phyloP scores from a whole-genome alignment of 2,113 vertebrate genomes.

The Reinhardtius hippoglossoides region DNA sequence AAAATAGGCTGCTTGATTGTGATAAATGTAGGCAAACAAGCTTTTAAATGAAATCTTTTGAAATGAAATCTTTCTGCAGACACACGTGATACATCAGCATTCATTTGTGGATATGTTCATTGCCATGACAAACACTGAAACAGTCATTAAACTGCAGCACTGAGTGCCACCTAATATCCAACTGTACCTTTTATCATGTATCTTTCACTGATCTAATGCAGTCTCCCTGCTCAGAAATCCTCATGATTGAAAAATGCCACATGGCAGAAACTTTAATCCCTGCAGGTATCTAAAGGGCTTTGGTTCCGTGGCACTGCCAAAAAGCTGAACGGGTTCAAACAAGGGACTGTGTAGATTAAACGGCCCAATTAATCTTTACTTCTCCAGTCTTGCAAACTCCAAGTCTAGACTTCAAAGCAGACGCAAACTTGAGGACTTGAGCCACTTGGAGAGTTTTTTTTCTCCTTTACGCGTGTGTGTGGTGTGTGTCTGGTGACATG shows the following conservation, averaged over 20 bases:
- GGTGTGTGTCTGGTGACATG: background rate
- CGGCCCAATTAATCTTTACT: slow-evolving; percentile 61
- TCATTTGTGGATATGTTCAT: background rate
- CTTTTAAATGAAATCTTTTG: background rate
- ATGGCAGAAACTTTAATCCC: slow-evolving; percentile 58
- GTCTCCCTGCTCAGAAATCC: slow-evolving; percentile 35
- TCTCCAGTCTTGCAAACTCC: slow-evolving; percentile 36
- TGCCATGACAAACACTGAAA: background rate
- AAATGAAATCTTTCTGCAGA: background rate
- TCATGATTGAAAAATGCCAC: slow-evolving; percentile 45
- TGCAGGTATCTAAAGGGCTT: slow-evolving; percentile 42
- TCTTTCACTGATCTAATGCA: slow-evolving; percentile 34
- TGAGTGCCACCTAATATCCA: slow-evolving; percentile 1
- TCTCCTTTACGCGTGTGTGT: background rate
- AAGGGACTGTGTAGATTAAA: slow-evolving; percentile 64
- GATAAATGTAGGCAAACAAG: background rate
- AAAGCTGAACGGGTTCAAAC: slow-evolving; percentile 57
- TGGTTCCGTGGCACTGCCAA: slow-evolving; percentile 52
- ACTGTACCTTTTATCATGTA: slow-evolving; percentile 17
- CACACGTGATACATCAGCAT: background rate
- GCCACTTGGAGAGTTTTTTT: slow-evolving; percentile 47
- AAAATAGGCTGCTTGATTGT: background rate
- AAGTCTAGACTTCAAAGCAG: slow-evolving; percentile 67
- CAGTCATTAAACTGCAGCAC: slow-evolving; percentile 2
- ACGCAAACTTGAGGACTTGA: slow-evolving; percentile 55